Conservation (phyloP, 2,797 vertebrate genomes). For the Setipinna tenuifilis region DNA sequence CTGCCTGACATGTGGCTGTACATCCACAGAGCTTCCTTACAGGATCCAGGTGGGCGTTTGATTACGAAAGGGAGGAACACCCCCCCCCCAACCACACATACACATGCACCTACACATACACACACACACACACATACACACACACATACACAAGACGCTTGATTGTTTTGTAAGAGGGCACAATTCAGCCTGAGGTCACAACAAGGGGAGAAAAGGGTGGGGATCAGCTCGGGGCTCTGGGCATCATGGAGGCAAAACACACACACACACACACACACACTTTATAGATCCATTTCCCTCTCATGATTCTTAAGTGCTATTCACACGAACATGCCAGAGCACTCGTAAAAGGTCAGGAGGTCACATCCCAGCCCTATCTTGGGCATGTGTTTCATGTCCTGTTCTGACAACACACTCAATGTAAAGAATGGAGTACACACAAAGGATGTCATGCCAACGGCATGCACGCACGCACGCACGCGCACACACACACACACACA, state of each 20-base stretch:
- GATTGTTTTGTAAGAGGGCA: too few species aligned
- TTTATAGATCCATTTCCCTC: background rate
- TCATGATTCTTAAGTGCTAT: background rate
- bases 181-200: too few species aligned
- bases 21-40: background rate
- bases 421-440: background rate
- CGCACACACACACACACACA: background rate
- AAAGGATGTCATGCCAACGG: background rate
- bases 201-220: too few species aligned
- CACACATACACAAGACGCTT: background rate
- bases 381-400: background rate
- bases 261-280: too few species aligned
- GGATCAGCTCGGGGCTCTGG: too few species aligned
- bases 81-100: background rate
- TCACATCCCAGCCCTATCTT: background rate
- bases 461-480: background rate
- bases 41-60: constrained; percentile 16
- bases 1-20: background rate
- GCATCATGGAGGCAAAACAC: too few species aligned
- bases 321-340: background rate
- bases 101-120: background rate
- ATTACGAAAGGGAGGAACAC: background rate
- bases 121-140: background rate
- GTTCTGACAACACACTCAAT: background rate
- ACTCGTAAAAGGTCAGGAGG: background rate